phyloP scores from a whole-genome alignment of 23 tunicate genomes.

The Ascidia mentula region DNA sequence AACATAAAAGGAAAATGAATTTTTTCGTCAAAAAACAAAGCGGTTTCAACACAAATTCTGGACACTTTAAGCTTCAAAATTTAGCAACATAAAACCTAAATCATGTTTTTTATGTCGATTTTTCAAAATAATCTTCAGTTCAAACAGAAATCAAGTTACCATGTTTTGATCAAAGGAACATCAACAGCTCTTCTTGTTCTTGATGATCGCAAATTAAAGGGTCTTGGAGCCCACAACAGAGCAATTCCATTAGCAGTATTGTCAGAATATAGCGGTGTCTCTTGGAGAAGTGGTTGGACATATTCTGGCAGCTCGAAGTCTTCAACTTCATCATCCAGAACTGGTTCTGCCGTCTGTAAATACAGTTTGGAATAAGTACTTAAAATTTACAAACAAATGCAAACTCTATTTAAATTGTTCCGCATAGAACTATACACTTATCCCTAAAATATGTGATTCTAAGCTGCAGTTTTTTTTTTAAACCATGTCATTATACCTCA shows the following conservation, averaged over 20 bases:
- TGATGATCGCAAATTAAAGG: conserved; percentile 83
- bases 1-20: too few species aligned
- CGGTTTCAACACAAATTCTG: too few species aligned
- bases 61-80: too few species aligned
- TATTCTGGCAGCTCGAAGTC: conserved; percentile 84
- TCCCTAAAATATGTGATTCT: background rate
- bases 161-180: conserved; percentile 92
- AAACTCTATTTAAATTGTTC: too few species aligned
- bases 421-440: background rate
- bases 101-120: too few species aligned
- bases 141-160: conserved; percentile 60
- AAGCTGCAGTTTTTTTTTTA: too few species aligned
- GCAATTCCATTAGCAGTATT: conserved; percentile 99
- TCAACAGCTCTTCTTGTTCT: conserved; percentile 94
- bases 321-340: conserved; percentile 72
- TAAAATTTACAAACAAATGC: too few species aligned
- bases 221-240: conserved; percentile 96
- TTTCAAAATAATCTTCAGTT: too few species aligned
- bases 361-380: background rate
- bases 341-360: conserved; percentile 50
- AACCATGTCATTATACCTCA: too few species aligned
- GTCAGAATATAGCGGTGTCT: conserved; percentile 91
- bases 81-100: too few species aligned
- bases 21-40: too few species aligned
- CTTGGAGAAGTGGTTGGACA: conserved; percentile 87